Conservation (phyloP, 2,113 vertebrate species). For the Galeopterus variegatus region DNA sequence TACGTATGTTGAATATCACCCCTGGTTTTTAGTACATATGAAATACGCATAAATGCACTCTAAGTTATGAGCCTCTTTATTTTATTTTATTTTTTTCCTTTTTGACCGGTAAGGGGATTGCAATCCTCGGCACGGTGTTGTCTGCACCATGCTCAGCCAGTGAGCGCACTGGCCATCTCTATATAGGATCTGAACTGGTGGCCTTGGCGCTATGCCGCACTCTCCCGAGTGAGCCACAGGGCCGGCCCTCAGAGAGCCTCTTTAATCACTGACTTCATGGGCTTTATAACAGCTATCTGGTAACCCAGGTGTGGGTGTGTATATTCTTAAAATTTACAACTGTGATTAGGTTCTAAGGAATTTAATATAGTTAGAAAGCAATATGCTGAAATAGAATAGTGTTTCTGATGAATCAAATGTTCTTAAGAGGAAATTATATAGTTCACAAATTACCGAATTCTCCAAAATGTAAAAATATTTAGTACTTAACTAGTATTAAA, state of each 20-base stretch:
- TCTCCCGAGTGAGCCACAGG: no score
- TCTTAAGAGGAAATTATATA: not conserved
- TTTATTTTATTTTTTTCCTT: no score
- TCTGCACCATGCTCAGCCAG: no score
- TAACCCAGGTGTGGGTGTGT: not conserved
- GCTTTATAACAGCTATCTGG: not conserved
- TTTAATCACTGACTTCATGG: not conserved
- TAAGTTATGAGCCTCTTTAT: not conserved
- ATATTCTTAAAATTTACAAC: conserved; percentile 15
- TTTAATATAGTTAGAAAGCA: not conserved
- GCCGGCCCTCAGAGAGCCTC: not conserved
- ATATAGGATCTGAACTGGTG: no score
- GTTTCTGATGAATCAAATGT: conserved; percentile 39
- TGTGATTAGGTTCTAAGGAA: not conserved
- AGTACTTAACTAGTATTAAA: conserved; percentile 53
- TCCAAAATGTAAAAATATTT: conserved; percentile 32
- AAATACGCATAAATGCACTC: not conserved
- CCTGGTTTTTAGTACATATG: not conserved
- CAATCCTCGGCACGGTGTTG: no score
- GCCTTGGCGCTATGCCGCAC: no score
- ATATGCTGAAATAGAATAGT: not conserved
- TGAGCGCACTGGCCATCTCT: no score
- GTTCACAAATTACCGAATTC: not conserved
- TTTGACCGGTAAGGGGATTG: no score
- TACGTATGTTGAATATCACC: conserved; percentile 34